A percentile compares a stretch with the other conserved stretches of the same genome.
Conservation (phyloP, 1,140 invertebrate genomes). For the Pogonomyrmex barbatus region DNA sequence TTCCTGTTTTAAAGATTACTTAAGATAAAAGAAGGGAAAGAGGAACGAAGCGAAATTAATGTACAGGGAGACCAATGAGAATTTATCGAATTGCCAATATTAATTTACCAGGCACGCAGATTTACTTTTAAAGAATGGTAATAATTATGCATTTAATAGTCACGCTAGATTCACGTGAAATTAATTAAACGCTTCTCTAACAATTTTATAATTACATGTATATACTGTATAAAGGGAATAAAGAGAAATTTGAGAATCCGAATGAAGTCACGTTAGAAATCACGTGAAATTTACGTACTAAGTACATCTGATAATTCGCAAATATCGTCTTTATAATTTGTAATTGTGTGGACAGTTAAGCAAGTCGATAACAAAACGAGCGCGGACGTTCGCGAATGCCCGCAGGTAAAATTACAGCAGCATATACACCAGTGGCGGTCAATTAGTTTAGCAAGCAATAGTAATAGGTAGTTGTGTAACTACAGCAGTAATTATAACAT, state of each 20-base stretch:
- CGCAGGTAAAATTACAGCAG: conserved; percentile 37
- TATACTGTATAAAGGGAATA: not conserved
- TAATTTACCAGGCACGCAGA: not conserved
- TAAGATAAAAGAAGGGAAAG: not conserved
- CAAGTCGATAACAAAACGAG: conserved; percentile 54
- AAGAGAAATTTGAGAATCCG: not conserved
- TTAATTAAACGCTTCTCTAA: not conserved
- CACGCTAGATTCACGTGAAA: not conserved
- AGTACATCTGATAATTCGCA: not conserved
- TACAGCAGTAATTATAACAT: conserved; percentile 40
- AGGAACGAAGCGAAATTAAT: not conserved
- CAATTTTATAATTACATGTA: not conserved
- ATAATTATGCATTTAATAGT: too few species aligned
- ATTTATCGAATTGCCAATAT: not conserved
- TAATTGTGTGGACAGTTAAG: conserved; percentile 18
- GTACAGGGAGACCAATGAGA: not conserved
- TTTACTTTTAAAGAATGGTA: not conserved
- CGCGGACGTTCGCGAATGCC: conserved; percentile 2
- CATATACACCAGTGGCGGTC: conserved; percentile 15
- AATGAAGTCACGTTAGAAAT: not conserved
- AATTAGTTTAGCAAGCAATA: conserved; percentile 41
- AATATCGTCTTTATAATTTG: conserved; percentile 13
- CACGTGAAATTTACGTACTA: not conserved
- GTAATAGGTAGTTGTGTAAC: conserved; percentile 24
- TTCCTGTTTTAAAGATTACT: not conserved